phyloP scores from a whole-genome alignment of 2,797 vertebrate species.

The Enoplosus armatus region DNA sequence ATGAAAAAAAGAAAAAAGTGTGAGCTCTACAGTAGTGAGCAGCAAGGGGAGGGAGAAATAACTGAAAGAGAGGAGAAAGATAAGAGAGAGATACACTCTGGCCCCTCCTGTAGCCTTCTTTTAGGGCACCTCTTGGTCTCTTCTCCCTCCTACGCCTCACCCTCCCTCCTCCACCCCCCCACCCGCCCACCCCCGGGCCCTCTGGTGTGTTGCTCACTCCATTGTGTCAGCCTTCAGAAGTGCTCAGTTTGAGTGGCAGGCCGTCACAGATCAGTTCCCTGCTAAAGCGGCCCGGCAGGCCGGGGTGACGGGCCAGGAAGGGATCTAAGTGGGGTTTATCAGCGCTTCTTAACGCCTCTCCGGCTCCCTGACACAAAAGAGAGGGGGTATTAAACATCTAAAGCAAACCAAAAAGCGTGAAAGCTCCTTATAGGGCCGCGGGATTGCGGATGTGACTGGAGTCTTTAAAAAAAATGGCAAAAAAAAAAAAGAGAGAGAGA shows the following conservation, averaged over 20 bases:
- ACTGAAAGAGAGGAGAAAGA: slow-evolving; percentile 63
- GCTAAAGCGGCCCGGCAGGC: slow-evolving; percentile 99
- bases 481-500: slow-evolving; percentile 30
- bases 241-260: slow-evolving; percentile 99
- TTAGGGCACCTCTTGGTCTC: slow-evolving; percentile 76
- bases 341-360: slow-evolving; percentile 99
- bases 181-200: slow-evolving; percentile 70
- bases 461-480: slow-evolving; percentile 84
- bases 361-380: slow-evolving; percentile 99
- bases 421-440: slow-evolving; percentile 99
- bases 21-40: slow-evolving; percentile 44
- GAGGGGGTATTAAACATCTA: slow-evolving; percentile 99
- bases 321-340: slow-evolving; percentile 99
- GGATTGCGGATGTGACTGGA: slow-evolving; percentile 98
- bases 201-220: slow-evolving; percentile 90
- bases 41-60: slow-evolving; percentile 33
- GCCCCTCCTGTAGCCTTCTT: slow-evolving; percentile 75
- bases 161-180: slow-evolving; percentile 34
- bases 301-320: slow-evolving; percentile 99
- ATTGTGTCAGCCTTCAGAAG: slow-evolving; percentile 99
- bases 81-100: slow-evolving; percentile 79
- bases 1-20: slow-evolving; percentile 8
- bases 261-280: slow-evolving; percentile 99
- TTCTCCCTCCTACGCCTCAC: slow-evolving; percentile 58
- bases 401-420: slow-evolving; percentile 99